Evolutionary conservation across 2,888 invertebrate genomes (phyloP), one percentile per base, ranked within the genome.

Genomic region (Morinoia aosen): DNA sequence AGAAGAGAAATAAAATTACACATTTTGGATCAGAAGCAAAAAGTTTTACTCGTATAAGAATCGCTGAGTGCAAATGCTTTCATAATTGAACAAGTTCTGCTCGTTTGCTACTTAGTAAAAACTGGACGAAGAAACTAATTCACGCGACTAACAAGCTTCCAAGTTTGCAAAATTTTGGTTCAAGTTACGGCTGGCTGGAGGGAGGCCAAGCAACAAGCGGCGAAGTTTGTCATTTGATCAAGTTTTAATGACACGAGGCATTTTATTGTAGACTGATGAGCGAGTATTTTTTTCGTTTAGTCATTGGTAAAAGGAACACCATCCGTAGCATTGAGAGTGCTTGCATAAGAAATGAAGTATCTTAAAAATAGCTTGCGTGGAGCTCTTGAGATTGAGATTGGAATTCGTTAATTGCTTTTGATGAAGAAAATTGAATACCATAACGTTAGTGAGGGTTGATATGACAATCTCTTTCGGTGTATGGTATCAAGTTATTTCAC

Each of bases 221-320:
- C 93, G 12, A 93, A 93, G 93, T 93, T 93, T 93, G 93, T 90
- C 93, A 57, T 57, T 93, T 57, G 93, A 56, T 56, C 57, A 93
- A 93, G 93, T 93, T 93, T 93, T 93, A 57, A 93, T 93, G 57
- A 93, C 57, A 10, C 10, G 93, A 2, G 33, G 57, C 48, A 90
- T 40, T 90, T 90, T 90, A 90, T 19, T 48, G 39, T 12, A 40
- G 0, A 40, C 12, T 90, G 40, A 33, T 16, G 76, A 48, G 76
- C 25, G 25, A 10, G 25, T 76, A 8, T 12, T 19, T 19, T 61
- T 61, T 16, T 61, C 12, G 61, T 8, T 5, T 61, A 8, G 16
- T 2, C 61, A 16, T 76, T 76, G 33, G 76, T 33, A 76, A 33
- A 33, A 16, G 19, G 7, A 33, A 19, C 61, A 19, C 12, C 8